Base-by-base conservation (phyloP, 2,888 invertebrate genomes). In the Pelosia muscerda region DNA sequence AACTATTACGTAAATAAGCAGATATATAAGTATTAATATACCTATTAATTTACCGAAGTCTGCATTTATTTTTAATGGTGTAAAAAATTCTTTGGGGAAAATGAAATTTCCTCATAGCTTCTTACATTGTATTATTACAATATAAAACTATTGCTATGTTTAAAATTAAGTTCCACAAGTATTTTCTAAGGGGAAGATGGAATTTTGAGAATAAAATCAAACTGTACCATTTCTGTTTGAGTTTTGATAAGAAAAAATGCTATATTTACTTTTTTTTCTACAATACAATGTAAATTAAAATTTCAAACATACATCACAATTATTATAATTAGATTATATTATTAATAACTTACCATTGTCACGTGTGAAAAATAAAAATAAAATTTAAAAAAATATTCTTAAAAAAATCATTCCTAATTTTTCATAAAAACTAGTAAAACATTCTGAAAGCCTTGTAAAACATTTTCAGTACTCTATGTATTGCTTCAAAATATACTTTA, bases 141-240 rank as follows among this genome's bases (percentile, higher is more conserved):
- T n/a, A 49, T 49, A 49, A n/a, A 49, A n/a, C 8, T 49, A 49
- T 49, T 49, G 49, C 49, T n/a, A 42, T 42, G 19, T 19, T 6
- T 42, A n/a, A n/a, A n/a, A n/a, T 42, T 6, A 42, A 42, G 6
- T 42, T 42, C 2, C 0, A 0, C 42, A 42, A 42, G 19, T 42
- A 42, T 42, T 19, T 49, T 49, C n/a, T 49, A 49, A n/a, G n/a
- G 49, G 49, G 49, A 49, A 49, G n/a, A 49, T n/a, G n/a, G n/a
- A 10, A 49, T n/a, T 8, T n/a, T 49, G n/a, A n/a, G 49, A 49
- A 19, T 49, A 42, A 42, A 42, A 42, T 42, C 4, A 19, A 42
- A 42, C 0, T 42, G 6, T 19, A 38, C 38, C 38, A 38, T 2
- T 31, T 8, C 2, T 15, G 19, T 42, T 19, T 42, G 42, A 42